Evolutionary conservation across 2,797 vertebrate species (phyloP).

Genomic region (Luscinia megarhynchos): DNA sequence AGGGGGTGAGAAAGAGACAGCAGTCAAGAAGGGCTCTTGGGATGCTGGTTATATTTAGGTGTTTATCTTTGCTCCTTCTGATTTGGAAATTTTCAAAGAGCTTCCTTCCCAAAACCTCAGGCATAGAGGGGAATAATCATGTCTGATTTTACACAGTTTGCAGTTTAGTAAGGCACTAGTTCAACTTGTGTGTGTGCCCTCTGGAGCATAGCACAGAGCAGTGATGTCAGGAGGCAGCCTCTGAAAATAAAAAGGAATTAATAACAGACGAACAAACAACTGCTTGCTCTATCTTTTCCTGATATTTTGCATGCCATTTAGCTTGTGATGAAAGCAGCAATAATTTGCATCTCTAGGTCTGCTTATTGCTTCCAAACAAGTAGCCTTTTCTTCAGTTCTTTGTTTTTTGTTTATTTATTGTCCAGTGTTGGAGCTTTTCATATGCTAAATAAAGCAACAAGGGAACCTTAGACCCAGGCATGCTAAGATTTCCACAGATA

Average conservation of each 20-base stretch:
- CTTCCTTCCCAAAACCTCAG: neutral
- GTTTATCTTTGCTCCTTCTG: neutral
- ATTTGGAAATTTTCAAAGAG: neutral
- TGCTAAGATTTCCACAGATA: constrained; percentile 15
- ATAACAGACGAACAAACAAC: constrained; percentile 60
- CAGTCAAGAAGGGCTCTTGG: neutral
- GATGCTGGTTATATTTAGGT: neutral
- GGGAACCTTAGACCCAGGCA: neutral
- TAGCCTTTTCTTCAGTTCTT: constrained; percentile 32
- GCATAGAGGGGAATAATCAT: neutral
- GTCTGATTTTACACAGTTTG: neutral
- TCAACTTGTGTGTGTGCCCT: neutral
- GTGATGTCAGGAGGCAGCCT: neutral
- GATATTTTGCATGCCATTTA: constrained; percentile 69
- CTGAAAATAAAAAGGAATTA: constrained; percentile 42
- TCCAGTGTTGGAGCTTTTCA: constrained; percentile 34
- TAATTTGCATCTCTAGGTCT: constrained; percentile 66
- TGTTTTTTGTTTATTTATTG: neutral
- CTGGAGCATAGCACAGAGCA: neutral
- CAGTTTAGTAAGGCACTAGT: constrained; percentile 3
- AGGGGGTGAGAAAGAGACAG: neutral
- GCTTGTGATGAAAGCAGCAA: constrained; percentile 67
- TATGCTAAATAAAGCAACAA: constrained; percentile 36
- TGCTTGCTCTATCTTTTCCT: constrained; percentile 73
- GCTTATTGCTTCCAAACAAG: constrained; percentile 60